Percentiles rank a stretch among this genome's conserved stretches.
Evolutionary conservation across 64 coral and sea anemone species (phyloP).

Genomic region (Stichodactyla helianthus): DNA sequence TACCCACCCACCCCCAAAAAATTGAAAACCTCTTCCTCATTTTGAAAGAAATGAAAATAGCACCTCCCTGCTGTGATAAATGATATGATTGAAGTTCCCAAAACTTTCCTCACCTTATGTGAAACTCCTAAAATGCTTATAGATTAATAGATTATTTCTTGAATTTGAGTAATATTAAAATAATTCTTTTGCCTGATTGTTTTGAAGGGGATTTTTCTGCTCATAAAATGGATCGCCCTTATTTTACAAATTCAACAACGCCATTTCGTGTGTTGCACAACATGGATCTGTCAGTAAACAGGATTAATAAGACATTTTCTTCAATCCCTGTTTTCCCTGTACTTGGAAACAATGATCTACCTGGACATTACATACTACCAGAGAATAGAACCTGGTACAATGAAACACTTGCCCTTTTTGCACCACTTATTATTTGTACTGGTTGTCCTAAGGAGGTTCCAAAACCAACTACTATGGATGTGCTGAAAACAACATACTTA

Average conservation of each 20-base stretch:
- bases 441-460: constrained; percentile 32
- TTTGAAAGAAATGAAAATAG: too few species aligned
- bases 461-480: constrained; percentile 34
- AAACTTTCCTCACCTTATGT: too few species aligned
- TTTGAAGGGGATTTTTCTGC: constrained; percentile 25
- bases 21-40: too few species aligned
- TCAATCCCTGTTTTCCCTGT: constrained; percentile 75
- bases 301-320: constrained; percentile 43
- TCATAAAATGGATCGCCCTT: constrained; percentile 14
- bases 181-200: too few species aligned
- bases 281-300: constrained; percentile 26
- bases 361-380: constrained; percentile 78
- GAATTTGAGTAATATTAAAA: too few species aligned
- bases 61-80: too few species aligned
- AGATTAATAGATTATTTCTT: too few species aligned
- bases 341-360: constrained; percentile 96
- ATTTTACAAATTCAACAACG: constrained; percentile 26
- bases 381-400: constrained; percentile 61
- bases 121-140: too few species aligned
- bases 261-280: constrained; percentile 40
- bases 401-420: constrained; percentile 50
- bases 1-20: too few species aligned
- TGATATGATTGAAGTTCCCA: too few species aligned
- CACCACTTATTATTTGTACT: constrained; percentile 60
- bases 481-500: constrained; percentile 64